Percentiles rank a stretch among this genome's conserved stretches.
phyloP scores from a whole-genome alignment of 2,888 invertebrate species.

The Latrodectus hesperus region DNA sequence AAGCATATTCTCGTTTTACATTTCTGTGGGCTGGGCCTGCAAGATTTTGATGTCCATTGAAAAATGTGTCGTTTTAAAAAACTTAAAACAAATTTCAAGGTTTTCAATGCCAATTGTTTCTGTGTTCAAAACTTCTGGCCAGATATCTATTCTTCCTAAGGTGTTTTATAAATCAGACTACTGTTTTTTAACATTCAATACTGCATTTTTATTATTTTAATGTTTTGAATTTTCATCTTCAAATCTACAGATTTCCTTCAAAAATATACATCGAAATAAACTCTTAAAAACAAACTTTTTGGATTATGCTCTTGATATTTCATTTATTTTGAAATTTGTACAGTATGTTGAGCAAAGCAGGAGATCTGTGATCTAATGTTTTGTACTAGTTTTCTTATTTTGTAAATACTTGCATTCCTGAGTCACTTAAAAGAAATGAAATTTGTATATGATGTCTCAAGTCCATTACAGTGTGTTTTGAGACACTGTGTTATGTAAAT shows the following conservation, averaged over 20 bases:
- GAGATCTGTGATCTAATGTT: conserved; percentile 45
- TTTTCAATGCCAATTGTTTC: not conserved
- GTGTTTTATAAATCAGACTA: conserved; percentile 56
- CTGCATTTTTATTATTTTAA: conserved; percentile 40
- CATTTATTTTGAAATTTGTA: conserved; percentile 56
- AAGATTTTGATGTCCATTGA: conserved; percentile 8
- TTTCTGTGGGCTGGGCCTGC: not conserved
- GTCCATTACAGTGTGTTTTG: conserved; percentile 11
- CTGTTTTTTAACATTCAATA: conserved; percentile 38
- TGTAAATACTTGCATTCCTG: conserved; percentile 66
- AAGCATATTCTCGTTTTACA: not conserved
- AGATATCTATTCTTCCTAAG: conserved; percentile 4
- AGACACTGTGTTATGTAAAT: conserved; percentile 18
- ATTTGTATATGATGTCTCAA: conserved; percentile 36
- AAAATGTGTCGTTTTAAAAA: not conserved
- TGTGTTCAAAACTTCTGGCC: not conserved
- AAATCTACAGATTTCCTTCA: conserved; percentile 10
- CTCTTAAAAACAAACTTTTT: conserved; percentile 9
- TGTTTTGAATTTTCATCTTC: conserved; percentile 19
- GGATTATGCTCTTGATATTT: conserved; percentile 42
- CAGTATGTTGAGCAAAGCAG: conserved; percentile 41
- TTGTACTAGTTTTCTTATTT: conserved; percentile 26
- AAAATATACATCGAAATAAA: conserved; percentile 33
- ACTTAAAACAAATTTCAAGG: not conserved
- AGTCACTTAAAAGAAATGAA: conserved; percentile 26